Base-by-base conservation (phyloP, 1,140 invertebrate genomes). In the Drosophila carrolli region DNA sequence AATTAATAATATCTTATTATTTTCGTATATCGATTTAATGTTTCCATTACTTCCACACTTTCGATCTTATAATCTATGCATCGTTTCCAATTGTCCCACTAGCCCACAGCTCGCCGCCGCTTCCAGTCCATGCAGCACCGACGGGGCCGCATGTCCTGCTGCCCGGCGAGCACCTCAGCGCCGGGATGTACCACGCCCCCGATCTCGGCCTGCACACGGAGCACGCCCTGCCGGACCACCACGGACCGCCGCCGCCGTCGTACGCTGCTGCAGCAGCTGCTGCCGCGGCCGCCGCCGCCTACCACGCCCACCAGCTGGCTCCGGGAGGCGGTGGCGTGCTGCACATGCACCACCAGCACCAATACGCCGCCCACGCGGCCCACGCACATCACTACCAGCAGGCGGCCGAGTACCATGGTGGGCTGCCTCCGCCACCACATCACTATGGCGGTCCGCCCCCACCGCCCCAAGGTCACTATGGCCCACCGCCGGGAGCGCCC, bases 171-270 rank as follows among this genome's bases (percentile, higher is more conserved):
- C 74, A 83, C 10, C 74, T 90, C 27, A 89, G 66, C 40, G 90
- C 90, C 11, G 84, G 90, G 27, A 90, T 91, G 65, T 91, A 91
- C 40, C 91, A 91, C 56, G 86, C 90, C 1, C 86, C 88, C 7
- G 91, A 91, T 48, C 50, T 91, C 37, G 90, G 90, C 0, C 61
- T 91, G 29, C 90, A 91, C n/a, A 90, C 90, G 4, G 90, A 91
- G 71, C 90, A 91, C 40, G 72, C 53, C 10, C 57, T 90, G 10
- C 70, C 88, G 1, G 86, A 92, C 16, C 86, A 86, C 56, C 90
- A 91, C 66, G 82, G 91, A 8, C 86, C 84, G 5, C 92, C 91
- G 53, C 83, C 90, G 27, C 90, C 89, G 1, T 85, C 81, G 2
- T 85, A 86, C 51, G 83, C 90, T 0, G 85, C 84, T 1, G 91